Evolutionary conservation across 2,113 vertebrate species (phyloP).

Genomic region (Sciurus niger): DNA sequence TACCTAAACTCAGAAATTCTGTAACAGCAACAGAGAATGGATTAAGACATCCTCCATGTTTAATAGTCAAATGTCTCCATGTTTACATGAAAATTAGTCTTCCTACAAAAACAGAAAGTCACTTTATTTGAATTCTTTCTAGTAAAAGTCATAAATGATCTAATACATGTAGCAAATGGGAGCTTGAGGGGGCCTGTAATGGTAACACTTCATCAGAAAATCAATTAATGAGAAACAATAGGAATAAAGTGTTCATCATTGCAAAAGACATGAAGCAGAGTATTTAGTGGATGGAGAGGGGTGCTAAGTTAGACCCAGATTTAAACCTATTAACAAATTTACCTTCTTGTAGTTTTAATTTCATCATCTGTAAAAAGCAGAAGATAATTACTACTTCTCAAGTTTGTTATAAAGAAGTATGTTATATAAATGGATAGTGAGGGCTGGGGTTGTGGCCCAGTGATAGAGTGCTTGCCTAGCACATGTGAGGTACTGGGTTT

Average conservation of each 20-base stretch:
- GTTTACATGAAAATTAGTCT: slow-evolving; percentile 1
- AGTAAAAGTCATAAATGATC: slow-evolving; percentile 16
- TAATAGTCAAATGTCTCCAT: neutral
- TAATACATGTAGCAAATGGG: neutral
- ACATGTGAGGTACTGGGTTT: too few relatives aligned
- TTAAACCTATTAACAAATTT: slow-evolving; percentile 31
- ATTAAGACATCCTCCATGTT: neutral
- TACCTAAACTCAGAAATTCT: neutral
- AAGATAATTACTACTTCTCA: neutral
- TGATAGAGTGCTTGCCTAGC: too few relatives aligned
- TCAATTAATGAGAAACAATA: slow-evolving; percentile 25
- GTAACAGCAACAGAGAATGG: neutral
- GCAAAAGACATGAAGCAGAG: neutral
- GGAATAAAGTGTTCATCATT: neutral
- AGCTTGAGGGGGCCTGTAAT: neutral
- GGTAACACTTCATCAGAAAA: slow-evolving; percentile 42
- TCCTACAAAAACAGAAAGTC: slow-evolving; percentile 27
- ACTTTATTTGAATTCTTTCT: slow-evolving; percentile 28
- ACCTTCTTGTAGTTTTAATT: slow-evolving; percentile 25
- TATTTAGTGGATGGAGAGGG: too few relatives aligned
- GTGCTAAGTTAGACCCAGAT: neutral
- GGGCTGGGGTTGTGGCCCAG: too few relatives aligned
- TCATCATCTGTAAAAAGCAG: neutral
- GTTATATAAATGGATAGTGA: neutral
- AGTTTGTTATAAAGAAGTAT: slow-evolving; percentile 3